These are phyloP conservation scores for Choristoneura fumiferana DNA, from an alignment of 1,140 invertebrate genomes.

Conservation along the genomic window DNA sequence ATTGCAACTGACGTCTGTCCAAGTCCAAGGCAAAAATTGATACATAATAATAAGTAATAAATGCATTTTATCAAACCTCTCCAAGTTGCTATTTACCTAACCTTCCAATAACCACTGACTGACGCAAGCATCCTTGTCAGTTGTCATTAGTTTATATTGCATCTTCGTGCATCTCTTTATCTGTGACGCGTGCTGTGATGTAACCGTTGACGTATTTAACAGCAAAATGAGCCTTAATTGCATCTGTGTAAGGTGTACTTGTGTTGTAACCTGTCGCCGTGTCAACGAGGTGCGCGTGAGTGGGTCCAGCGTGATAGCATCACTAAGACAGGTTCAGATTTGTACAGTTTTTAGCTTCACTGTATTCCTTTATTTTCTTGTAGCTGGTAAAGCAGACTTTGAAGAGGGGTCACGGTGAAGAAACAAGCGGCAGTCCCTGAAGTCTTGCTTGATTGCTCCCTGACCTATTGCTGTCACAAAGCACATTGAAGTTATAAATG, in stretches of 20 bases:
- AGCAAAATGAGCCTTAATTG: neutral
- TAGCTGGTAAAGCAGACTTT: too few species aligned
- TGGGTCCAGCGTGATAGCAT: neutral
- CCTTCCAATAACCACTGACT: neutral
- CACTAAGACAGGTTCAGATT: neutral
- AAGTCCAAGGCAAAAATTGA: too few species aligned
- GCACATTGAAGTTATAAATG: too few species aligned
- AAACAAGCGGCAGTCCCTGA: too few species aligned
- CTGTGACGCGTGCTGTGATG: neutral
- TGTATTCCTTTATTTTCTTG: too few species aligned
- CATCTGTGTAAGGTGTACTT: neutral
- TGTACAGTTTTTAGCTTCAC: too few species aligned
- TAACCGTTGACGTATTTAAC: neutral
- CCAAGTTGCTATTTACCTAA: slow-evolving; percentile 4
- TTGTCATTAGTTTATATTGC: neutral
- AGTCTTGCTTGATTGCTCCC: too few species aligned
- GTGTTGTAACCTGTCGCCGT: neutral
- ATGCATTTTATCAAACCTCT: too few species aligned
- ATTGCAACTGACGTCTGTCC: too few species aligned
- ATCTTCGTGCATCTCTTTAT: slow-evolving; percentile 4
- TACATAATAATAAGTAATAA: too few species aligned
- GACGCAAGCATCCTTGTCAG: neutral
- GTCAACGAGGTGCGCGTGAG: neutral
- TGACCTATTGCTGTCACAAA: too few species aligned
- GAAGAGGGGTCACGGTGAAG: too few species aligned